phyloP scores from a whole-genome alignment of 2,113 vertebrate genomes.

The Sula dactylatra region DNA sequence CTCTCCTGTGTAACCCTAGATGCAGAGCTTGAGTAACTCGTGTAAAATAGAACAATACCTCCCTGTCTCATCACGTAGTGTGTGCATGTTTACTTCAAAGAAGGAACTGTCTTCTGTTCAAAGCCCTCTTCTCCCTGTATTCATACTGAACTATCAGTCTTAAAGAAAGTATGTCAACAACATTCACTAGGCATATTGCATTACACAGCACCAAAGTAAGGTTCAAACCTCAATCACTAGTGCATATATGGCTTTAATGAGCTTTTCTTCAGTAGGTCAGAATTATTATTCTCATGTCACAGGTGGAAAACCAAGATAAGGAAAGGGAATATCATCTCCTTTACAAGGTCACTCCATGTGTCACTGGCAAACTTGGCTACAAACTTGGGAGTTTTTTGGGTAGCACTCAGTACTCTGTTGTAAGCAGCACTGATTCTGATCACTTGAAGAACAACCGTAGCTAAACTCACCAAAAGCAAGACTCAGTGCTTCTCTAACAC shows the following conservation, averaged over 20 bases:
- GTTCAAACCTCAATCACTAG: background rate
- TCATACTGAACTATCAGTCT: background rate
- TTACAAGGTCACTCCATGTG: background rate
- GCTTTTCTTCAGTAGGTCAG: background rate
- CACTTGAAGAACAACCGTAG: background rate
- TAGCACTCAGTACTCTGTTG: background rate
- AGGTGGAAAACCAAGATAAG: background rate
- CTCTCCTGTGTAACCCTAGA: conserved; percentile 5
- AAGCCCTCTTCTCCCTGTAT: background rate
- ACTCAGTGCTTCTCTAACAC: background rate
- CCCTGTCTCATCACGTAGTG: background rate
- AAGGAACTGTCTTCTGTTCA: background rate
- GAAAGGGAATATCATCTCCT: background rate
- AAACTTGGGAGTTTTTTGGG: background rate
- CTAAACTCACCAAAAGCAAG: background rate
- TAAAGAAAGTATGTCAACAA: conserved; percentile 17
- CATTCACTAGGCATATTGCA: background rate
- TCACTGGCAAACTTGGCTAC: background rate
- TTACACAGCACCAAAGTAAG: background rate
- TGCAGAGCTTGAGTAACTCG: background rate
- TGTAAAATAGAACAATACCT: background rate
- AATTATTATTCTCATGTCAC: background rate
- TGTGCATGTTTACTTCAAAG: background rate
- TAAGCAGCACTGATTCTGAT: background rate
- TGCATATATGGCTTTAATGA: background rate